A percentile compares a stretch with the other conserved stretches of the same genome.
Evolutionary conservation across 2,113 vertebrate species (phyloP).

Genomic region (Dasyurus viverrinus): DNA sequence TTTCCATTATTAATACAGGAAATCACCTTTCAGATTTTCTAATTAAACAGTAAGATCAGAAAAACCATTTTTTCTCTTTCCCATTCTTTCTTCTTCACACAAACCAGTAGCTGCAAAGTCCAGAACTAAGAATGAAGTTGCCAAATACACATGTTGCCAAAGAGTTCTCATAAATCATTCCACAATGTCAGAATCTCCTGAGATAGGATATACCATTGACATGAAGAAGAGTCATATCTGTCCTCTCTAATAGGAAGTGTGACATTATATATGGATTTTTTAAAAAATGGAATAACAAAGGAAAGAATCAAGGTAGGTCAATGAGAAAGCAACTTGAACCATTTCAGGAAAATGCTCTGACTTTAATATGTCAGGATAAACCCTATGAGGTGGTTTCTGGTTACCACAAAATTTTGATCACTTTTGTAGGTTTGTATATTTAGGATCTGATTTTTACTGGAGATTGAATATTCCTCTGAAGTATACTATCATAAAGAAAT

Average conservation of each 20-base stretch:
- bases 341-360: constrained; percentile 28
- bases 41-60: background rate
- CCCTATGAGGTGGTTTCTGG: background rate
- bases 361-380: background rate
- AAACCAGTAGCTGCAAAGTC: constrained; percentile 8
- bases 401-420: background rate
- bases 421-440: background rate
- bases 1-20: constrained; percentile 1
- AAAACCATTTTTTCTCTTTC: background rate
- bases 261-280: background rate
- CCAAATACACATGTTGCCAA: background rate
- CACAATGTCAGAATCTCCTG: background rate
- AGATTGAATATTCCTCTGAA: background rate
- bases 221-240: constrained; percentile 16
- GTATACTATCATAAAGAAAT: constrained; percentile 32
- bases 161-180: background rate
- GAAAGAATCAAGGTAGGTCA: constrained; percentile 11
- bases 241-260: background rate
- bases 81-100: background rate
- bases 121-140: background rate
- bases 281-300: background rate
- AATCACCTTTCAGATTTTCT: background rate
- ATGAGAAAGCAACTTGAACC: background rate
- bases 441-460: background rate
- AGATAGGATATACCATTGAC: background rate